A percentile compares a stretch with the other conserved stretches of the same genome.
Conservation (phyloP, 2,797 vertebrate genomes). For the Sibirionetta formosa region DNA sequence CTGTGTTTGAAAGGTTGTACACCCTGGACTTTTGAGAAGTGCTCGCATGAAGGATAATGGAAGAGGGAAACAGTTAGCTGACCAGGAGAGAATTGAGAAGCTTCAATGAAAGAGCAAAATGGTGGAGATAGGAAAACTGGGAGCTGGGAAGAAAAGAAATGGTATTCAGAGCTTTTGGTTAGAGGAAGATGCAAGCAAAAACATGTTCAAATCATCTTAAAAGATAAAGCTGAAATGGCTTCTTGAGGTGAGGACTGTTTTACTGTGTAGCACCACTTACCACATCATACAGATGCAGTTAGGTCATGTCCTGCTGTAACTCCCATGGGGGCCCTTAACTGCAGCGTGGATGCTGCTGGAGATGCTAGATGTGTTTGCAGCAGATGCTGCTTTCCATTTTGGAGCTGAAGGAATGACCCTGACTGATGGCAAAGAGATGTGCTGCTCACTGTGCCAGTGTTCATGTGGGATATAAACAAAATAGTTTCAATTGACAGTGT, state of each 20-base stretch:
- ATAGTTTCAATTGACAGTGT: background rate
- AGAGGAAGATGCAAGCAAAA: background rate
- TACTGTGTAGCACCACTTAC: accelerated
- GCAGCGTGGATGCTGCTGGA: background rate
- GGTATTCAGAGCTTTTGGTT: background rate
- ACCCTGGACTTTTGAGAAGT: background rate
- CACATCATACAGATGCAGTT: background rate
- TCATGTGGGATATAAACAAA: background rate
- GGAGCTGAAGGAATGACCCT: background rate
- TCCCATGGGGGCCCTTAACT: background rate
- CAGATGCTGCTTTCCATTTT: background rate
- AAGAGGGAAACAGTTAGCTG: background rate
- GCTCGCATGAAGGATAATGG: background rate
- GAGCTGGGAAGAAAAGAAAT: background rate
- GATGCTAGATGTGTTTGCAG: background rate
- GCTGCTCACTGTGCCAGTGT: background rate
- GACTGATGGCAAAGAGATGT: background rate
- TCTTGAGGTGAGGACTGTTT: background rate
- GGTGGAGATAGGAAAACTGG: background rate
- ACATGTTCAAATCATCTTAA: background rate
- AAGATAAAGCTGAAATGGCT: background rate
- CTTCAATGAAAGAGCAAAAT: background rate
- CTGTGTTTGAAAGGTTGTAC: background rate
- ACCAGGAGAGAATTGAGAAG: background rate
- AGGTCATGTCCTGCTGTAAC: background rate